Conservation (phyloP, 2,888 invertebrate genomes). For the Scaptomyza flava region DNA sequence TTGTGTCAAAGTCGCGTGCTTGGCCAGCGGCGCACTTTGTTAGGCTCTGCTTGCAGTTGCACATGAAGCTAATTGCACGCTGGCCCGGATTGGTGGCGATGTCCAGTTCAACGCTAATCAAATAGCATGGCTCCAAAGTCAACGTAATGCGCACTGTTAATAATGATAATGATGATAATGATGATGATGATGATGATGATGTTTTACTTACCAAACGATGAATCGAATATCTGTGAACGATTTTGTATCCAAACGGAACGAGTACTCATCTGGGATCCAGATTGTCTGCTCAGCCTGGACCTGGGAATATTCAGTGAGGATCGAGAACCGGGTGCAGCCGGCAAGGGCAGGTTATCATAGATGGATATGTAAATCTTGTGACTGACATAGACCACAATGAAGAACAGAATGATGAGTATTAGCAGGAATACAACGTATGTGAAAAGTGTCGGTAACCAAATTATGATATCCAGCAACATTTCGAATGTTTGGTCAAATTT, state of each 20-base stretch:
- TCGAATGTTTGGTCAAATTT: too few species aligned
- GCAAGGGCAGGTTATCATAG: conserved; percentile 80
- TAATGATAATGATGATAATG: neutral
- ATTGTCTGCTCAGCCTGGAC: conserved; percentile 1
- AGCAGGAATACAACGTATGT: conserved; percentile 82
- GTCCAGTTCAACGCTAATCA: conserved; percentile 68
- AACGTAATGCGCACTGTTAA: conserved; percentile 62
- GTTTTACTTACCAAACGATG: conserved; percentile 55
- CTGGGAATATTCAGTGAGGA: conserved; percentile 5
- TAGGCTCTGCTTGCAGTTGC: conserved; percentile 41
- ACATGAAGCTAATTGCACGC: conserved; percentile 51
- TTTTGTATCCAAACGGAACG: conserved; percentile 67
- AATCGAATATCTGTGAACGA: conserved; percentile 47
- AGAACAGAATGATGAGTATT: conserved; percentile 81
- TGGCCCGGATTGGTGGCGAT: conserved; percentile 28
- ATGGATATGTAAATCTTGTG: conserved; percentile 82
- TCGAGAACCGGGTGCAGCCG: conserved; percentile 40
- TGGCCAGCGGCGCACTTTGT: conserved; percentile 29
- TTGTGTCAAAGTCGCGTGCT: neutral
- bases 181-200: neutral
- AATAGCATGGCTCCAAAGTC: conserved; percentile 71
- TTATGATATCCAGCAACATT: conserved; percentile 81
- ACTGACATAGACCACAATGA: conserved; percentile 82
- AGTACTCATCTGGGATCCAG: conserved; percentile 25
- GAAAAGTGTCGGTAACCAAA: conserved; percentile 82